Base-by-base conservation (phyloP, 2,797 vertebrate genomes). In the Melopsittacus undulatus region DNA sequence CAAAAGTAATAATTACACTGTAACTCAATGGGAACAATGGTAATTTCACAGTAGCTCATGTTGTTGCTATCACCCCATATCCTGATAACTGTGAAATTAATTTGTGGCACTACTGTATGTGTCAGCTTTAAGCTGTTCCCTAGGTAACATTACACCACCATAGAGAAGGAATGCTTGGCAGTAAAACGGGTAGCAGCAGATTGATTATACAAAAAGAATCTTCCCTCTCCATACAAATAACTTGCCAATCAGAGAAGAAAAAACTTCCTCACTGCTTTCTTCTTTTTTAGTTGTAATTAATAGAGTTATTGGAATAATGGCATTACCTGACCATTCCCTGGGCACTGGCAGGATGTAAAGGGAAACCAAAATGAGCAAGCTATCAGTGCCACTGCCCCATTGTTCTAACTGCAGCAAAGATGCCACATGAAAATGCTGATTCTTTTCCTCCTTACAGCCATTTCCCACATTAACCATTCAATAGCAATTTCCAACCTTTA, bases 1-100 rank as follows among this genome's bases (percentile, higher is more conserved):
- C 95, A 95, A 97, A 98, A 97, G 97, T 97, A 97, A 94, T 97
- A 97, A 97, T 97, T 97, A 97, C 95, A 96, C 92, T 97, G 91
- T 95, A 97, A 97, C 96, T 97, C 97, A 96, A 94, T 96, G 92
- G 97, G 96, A 97, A 98, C 97, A 97, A 97, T 95, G 94, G 95
- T 89, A 97, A 97, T 97, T 97, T 97, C 97, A 97, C 97, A 97
- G 97, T 92, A 96, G 96, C 95, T 97, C 96, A 92, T 52, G 67
- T 96, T 97, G 96, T 96, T 96, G 94, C 97, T 97, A 97, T 97
- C 97, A 84, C 89, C 97, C 96, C 96, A 94, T 95, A 97, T 97
- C 90, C 97, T 96, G 97, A 97, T 97, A 97, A 97, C 97, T 98
- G 95, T 97, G 97, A 98, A 98, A 98, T 98, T 98, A 97, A 98